Evolutionary conservation across 2,888 invertebrate genomes (phyloP).

Genomic region (Volucella inanis): DNA sequence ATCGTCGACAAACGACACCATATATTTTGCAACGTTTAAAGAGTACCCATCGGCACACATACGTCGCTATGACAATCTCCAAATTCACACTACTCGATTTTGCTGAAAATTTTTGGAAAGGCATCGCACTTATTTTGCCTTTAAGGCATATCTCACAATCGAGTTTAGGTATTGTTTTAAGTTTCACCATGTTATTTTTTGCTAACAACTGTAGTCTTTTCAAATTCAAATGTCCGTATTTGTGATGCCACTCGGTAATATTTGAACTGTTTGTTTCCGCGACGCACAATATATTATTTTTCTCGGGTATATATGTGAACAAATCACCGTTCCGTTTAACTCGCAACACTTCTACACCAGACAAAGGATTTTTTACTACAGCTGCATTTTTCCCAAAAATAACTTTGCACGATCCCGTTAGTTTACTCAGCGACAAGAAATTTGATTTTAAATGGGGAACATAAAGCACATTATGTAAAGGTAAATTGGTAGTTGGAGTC

Average conservation of each 20-base stretch:
- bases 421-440: constrained; percentile 45
- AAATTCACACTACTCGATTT: constrained; percentile 7
- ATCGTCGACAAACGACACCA: constrained; percentile 42
- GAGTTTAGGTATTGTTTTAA: constrained; percentile 8
- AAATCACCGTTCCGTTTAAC: no score
- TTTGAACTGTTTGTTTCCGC: background rate
- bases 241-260: constrained; percentile 15
- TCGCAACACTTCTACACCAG: constrained; percentile 3
- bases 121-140: constrained; percentile 34
- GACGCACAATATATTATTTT: background rate
- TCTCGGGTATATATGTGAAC: no score
- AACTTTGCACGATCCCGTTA: constrained; percentile 36
- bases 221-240: constrained; percentile 35
- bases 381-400: constrained; percentile 25
- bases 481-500: background rate
- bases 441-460: background rate
- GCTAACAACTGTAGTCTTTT: constrained; percentile 34
- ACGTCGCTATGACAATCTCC: constrained; percentile 66
- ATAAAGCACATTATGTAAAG: constrained; percentile 28
- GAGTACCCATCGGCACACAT: constrained; percentile 57
- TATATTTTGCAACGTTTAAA: constrained; percentile 47
- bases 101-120: background rate
- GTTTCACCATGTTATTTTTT: constrained; percentile 16
- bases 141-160: constrained; percentile 31
- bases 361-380: background rate